Evolutionary conservation across 2,113 vertebrate genomes (phyloP).

Genomic region (Apodemus speciosus): DNA sequence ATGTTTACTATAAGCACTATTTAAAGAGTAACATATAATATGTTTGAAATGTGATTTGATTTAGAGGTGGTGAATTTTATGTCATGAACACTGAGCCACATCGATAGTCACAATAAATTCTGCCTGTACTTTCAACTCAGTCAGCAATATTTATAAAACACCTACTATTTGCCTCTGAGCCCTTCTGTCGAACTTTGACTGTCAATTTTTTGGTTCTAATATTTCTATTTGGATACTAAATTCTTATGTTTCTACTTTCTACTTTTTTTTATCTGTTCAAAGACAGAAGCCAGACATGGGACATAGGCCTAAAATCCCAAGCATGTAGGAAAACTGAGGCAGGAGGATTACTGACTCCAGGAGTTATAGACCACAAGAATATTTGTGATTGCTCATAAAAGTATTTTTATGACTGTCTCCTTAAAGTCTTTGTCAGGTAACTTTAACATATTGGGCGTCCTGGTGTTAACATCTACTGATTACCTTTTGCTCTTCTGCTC

Average conservation of each 20-base stretch:
- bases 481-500: background rate
- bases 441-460: background rate
- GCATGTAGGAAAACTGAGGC: background rate
- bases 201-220: background rate
- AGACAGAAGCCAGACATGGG: background rate
- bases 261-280: background rate
- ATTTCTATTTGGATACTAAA: background rate
- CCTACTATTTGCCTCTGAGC: background rate
- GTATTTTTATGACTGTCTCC: background rate
- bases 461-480: background rate
- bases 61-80: background rate
- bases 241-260: background rate
- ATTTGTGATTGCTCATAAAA: background rate
- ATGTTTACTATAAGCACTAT: background rate
- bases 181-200: background rate
- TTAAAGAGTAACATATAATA: background rate
- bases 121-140: background rate
- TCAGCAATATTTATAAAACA: background rate
- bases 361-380: background rate
- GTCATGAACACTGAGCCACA: background rate
- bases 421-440: background rate
- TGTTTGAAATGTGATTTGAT: background rate
- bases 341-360: background rate
- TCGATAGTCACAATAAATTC: background rate
- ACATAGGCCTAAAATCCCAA: background rate